Base-by-base conservation (phyloP, 2,797 vertebrate genomes). In the Sebastes nivosus region DNA sequence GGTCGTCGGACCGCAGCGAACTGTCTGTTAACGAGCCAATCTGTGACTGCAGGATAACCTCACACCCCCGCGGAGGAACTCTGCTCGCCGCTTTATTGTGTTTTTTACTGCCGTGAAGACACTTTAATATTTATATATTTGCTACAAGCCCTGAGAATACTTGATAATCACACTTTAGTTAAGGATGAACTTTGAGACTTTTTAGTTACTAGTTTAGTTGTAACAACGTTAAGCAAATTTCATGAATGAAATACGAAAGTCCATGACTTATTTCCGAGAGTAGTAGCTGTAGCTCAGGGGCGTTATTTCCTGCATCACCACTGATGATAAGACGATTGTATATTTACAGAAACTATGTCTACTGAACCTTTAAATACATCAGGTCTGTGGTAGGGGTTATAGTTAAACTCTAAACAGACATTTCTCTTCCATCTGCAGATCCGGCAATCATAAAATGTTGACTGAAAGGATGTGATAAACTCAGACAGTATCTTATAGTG, bases 1-100 rank as follows among this genome's bases (percentile, higher is more conserved):
- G 24, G 9, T 75, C 38, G 6, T 75, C 38, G 14, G 18, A n/a
- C 30, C 9, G 10, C 8, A 13, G 24, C 22, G 16, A 42, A 57
- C 32, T n/a, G 63, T 52, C 3, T 5, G 5, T 12, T 79, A 79
- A 68, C 64, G 58, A 79, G 16, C 8, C 63, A 3, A 11, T n/a
- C 30, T 54, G 72, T 59, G 59, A 27, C 38, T 60, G 54, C 70
- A 46, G 82, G 27, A 1, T n/a, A 68, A 61, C 25, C 71, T 36
- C 50, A 27, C 27, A 12, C 60, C 20, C 67, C 12, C 4, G 64
- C 69, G 46, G 34, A 73, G 36, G 3, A 60, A 24, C 67, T 22
- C 14, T 27, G 5, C 16, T 20, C 20, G 20, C 18, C 3, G 8
- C 20, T 52, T 50, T 20, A 50, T 50, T 50, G 3, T 46, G 0